These are phyloP conservation scores for Pyrrhosoma nymphula DNA, from an alignment of 2,888 invertebrate species.

Conservation along the genomic window DNA sequence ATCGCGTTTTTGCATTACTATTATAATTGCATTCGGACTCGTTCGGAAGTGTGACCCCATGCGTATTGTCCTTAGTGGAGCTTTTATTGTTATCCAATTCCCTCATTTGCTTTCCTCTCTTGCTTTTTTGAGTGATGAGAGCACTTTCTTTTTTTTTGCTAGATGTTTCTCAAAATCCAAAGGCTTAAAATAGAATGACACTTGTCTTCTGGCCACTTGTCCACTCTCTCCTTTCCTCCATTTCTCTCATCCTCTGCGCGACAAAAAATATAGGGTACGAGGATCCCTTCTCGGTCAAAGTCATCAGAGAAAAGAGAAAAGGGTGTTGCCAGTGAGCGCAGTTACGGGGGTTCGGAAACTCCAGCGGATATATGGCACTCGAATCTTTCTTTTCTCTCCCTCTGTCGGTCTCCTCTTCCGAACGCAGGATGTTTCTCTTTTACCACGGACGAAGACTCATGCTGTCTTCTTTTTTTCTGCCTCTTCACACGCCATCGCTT, in stretches of 20 bases:
- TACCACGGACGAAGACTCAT: background rate
- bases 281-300: background rate
- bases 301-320: background rate
- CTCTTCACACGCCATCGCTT: background rate
- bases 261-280: background rate
- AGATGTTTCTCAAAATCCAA: background rate
- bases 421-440: background rate
- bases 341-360: background rate
- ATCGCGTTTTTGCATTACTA: too few relatives aligned
- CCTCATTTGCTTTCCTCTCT: too few relatives aligned
- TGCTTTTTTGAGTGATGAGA: too few relatives aligned
- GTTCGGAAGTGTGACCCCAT: too few relatives aligned
- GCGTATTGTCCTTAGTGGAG: too few relatives aligned
- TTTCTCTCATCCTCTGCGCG: background rate
- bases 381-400: background rate
- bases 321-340: background rate
- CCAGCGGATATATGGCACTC: background rate
- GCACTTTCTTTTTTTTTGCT: too few relatives aligned
- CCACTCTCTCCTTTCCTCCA: background rate
- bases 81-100: too few relatives aligned
- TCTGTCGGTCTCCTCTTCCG: background rate
- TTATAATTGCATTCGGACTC: too few relatives aligned
- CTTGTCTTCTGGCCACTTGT: background rate
- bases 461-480: background rate
- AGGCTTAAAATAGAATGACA: background rate